Conservation (phyloP, 1,140 invertebrate genomes). For the Sinella curviseta region DNA sequence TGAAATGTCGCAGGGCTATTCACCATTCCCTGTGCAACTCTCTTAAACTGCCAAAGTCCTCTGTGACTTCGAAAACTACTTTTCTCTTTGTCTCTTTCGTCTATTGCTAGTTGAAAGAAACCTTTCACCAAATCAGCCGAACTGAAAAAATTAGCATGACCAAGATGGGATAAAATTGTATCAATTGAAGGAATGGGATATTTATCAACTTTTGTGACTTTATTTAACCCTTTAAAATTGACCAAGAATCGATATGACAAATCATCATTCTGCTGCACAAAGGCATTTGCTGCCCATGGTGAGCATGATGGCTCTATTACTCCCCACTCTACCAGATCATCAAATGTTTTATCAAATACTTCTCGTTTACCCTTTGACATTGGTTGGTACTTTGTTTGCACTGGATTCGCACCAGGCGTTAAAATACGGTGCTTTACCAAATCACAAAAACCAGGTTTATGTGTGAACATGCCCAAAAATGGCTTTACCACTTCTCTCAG, state of each 20-base stretch:
- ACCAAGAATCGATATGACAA: not conserved
- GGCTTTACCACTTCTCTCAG: not conserved
- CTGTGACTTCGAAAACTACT: constrained; percentile 52
- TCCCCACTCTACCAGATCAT: not conserved
- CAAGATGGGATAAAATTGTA: constrained; percentile 29
- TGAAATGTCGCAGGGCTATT: no score
- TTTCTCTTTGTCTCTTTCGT: constrained; percentile 55
- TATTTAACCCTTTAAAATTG: not conserved
- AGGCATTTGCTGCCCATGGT: not conserved
- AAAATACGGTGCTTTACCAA: no score
- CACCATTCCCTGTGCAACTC: constrained; percentile 56
- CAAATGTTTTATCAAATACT: not conserved
- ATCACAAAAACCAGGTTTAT: not conserved
- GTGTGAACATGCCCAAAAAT: constrained; percentile 33
- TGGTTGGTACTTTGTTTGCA: not conserved
- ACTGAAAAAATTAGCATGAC: constrained; percentile 50
- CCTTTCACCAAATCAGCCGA: constrained; percentile 56
- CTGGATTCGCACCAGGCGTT: constrained; percentile 12
- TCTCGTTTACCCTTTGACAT: constrained; percentile 35
- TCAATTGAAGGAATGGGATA: constrained; percentile 53
- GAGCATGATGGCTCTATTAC: not conserved
- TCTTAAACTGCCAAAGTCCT: constrained; percentile 52
- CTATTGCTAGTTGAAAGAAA: no score
- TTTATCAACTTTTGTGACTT: constrained; percentile 52
- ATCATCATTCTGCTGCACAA: not conserved